These are phyloP conservation scores for Myathropa florea DNA, from an alignment of 2,888 invertebrate genomes.

Conservation along the genomic window DNA sequence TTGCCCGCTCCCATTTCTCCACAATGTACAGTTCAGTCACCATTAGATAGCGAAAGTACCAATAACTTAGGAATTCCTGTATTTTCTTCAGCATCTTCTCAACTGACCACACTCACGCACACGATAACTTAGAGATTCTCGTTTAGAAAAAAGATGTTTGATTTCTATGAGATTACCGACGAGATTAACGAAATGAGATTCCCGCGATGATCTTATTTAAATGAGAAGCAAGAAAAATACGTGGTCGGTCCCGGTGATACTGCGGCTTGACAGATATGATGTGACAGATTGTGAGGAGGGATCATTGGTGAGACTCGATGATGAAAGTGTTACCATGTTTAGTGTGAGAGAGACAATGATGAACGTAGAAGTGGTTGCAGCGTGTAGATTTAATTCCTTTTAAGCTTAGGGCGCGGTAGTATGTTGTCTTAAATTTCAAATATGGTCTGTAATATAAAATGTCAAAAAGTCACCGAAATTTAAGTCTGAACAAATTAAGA, in stretches of 20 bases:
- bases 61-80: constrained; percentile 83
- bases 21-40: constrained; percentile 88
- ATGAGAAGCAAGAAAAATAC: constrained; percentile 18
- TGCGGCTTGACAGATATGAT: constrained; percentile 8
- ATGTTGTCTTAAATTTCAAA: too few relatives aligned
- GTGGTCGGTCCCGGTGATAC: constrained; percentile 3
- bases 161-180: not conserved
- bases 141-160: not conserved
- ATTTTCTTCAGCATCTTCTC: constrained; percentile 79
- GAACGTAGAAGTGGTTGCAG: too few relatives aligned
- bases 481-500: too few relatives aligned
- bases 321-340: not conserved
- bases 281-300: constrained; percentile 14
- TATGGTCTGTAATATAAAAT: too few relatives aligned
- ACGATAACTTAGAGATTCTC: not conserved
- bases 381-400: too few relatives aligned
- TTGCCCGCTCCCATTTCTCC: constrained; percentile 86
- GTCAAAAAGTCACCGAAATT: too few relatives aligned
- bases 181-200: not conserved
- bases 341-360: too few relatives aligned
- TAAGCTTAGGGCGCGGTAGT: too few relatives aligned
- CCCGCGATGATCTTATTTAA: constrained; percentile 1
- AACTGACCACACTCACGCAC: not conserved
- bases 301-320: constrained; percentile 39
- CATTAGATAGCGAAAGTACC: constrained; percentile 86